phyloP scores from a whole-genome alignment of 2,113 vertebrate species.

The Enhydra lutris region DNA sequence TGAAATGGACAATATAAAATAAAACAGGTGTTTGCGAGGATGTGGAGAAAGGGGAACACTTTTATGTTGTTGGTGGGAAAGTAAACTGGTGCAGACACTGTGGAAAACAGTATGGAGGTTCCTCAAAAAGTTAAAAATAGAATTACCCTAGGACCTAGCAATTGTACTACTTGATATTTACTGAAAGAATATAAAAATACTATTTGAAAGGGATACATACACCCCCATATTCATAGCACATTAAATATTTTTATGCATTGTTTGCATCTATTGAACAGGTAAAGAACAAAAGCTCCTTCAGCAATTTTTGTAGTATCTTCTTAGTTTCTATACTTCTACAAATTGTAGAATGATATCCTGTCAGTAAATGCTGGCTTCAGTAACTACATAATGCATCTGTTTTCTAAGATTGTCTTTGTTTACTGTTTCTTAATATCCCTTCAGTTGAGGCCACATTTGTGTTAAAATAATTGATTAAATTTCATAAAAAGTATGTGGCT shows the following conservation, averaged over 20 bases:
- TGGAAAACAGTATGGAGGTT: not conserved
- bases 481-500: not conserved
- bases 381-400: not conserved
- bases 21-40: not conserved
- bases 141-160: not conserved
- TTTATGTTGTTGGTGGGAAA: not conserved
- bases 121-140: not conserved
- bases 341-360: not conserved
- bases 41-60: not conserved
- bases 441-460: not conserved
- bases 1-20: not conserved
- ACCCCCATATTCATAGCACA: not conserved
- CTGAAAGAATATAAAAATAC: not conserved
- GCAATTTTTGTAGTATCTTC: not conserved
- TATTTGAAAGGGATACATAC: not conserved
- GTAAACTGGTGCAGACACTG: not conserved
- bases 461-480: not conserved
- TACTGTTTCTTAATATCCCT: not conserved
- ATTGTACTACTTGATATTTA: not conserved
- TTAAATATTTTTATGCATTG: not conserved
- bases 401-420: not conserved
- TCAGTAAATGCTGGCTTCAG: not conserved
- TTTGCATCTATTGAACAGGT: not conserved
- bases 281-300: not conserved
- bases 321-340: not conserved